Evolutionary conservation across 2,113 vertebrate species (phyloP).

Genomic region (Silurus meridionalis): DNA sequence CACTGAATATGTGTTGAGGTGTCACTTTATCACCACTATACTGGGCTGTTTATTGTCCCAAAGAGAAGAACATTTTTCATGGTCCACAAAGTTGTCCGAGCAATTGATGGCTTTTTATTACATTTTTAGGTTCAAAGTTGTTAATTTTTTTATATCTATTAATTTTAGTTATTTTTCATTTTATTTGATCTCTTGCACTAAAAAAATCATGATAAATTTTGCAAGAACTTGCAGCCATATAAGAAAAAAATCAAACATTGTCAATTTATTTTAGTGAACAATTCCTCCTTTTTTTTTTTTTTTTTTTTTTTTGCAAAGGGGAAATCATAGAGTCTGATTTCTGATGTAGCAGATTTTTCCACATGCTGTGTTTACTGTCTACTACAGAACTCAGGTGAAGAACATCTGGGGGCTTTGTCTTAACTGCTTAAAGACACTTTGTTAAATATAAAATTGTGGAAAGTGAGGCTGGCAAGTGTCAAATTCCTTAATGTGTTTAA

Average conservation of each 20-base stretch:
- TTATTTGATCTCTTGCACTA: background rate
- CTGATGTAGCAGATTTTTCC: constrained; percentile 38
- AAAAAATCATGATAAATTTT: background rate
- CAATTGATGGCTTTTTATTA: background rate
- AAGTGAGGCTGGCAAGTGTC: constrained; percentile 68
- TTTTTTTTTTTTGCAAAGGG: background rate
- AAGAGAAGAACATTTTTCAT: background rate
- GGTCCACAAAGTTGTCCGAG: background rate
- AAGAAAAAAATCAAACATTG: background rate
- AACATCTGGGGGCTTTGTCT: constrained; percentile 51
- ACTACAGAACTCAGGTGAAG: background rate
- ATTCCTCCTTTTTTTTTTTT: constrained; percentile 18
- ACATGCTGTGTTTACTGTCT: constrained; percentile 27
- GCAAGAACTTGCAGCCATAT: background rate
- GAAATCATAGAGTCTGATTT: background rate
- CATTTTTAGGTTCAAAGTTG: background rate
- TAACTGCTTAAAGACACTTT: constrained; percentile 64
- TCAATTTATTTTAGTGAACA: background rate
- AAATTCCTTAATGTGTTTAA: constrained; percentile 65
- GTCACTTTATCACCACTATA: background rate
- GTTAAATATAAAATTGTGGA: constrained; percentile 67
- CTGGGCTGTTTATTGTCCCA: background rate
- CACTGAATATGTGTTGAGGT: background rate
- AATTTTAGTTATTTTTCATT: background rate
- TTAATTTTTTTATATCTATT: no score